Conservation (phyloP, 2,113 vertebrate species). For the Cottus gobio region DNA sequence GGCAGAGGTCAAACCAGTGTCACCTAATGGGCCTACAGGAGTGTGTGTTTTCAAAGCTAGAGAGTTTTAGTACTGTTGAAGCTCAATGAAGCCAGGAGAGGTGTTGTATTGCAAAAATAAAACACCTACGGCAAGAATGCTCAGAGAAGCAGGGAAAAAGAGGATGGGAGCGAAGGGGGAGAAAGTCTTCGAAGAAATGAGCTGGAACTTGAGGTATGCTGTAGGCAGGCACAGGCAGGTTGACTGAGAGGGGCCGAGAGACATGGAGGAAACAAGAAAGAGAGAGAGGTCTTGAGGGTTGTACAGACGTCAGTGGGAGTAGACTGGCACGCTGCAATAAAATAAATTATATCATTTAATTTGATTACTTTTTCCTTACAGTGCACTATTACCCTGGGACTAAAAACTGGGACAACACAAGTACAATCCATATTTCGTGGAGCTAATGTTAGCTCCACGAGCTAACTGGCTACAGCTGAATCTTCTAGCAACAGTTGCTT, state of each 20-base stretch:
- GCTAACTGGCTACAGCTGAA: no score
- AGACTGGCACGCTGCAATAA: not conserved
- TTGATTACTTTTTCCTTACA: no score
- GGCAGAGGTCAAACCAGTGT: slow-evolving; percentile 37
- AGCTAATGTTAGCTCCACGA: not conserved
- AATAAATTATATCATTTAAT: not conserved
- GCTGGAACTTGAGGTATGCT: slow-evolving; percentile 69
- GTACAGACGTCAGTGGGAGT: not conserved
- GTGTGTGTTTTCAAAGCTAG: not conserved
- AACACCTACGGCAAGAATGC: not conserved
- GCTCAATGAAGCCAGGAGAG: not conserved
- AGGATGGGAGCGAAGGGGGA: not conserved
- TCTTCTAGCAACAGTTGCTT: no score
- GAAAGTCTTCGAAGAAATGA: slow-evolving; percentile 8
- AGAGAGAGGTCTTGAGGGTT: not conserved
- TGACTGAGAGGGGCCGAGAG: not conserved
- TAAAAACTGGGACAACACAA: no score
- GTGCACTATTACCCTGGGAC: no score
- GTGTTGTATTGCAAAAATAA: not conserved
- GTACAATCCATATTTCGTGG: no score
- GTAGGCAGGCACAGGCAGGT: slow-evolving; percentile 69
- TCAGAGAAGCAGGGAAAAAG: not conserved
- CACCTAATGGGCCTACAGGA: slow-evolving; percentile 6
- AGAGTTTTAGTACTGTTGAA: no score
- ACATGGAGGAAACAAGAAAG: not conserved